Percentiles rank a stretch among this genome's conserved stretches.
Evolutionary conservation across 1,140 invertebrate species (phyloP).

Genomic region (Tribolium madens): DNA sequence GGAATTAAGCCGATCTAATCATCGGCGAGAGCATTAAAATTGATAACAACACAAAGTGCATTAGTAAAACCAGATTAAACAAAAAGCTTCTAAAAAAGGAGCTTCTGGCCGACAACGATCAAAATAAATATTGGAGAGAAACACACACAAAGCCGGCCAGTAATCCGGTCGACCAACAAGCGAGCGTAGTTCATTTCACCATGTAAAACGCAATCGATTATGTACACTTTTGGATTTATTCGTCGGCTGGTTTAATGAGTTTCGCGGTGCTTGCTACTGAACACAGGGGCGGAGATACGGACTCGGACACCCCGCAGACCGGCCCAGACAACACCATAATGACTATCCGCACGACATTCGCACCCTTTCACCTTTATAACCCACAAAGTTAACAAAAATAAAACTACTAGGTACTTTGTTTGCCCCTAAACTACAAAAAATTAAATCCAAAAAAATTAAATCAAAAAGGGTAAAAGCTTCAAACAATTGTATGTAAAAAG

Average conservation of each 20-base stretch:
- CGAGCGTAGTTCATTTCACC: constrained; percentile 48
- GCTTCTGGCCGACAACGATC: constrained; percentile 28
- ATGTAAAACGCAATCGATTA: constrained; percentile 50
- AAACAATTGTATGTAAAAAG: too few species aligned
- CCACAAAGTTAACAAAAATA: too few species aligned
- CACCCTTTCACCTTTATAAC: too few species aligned
- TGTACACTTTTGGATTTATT: constrained; percentile 49
- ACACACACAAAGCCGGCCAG: constrained; percentile 53
- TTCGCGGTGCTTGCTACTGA: constrained; percentile 4
- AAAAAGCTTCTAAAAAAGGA: constrained; percentile 48
- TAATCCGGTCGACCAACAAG: constrained; percentile 53
- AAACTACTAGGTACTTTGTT: too few species aligned
- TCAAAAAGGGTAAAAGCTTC: too few species aligned
- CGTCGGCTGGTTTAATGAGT: constrained; percentile 41
- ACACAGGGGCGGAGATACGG: constrained; percentile 5
- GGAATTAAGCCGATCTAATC: constrained; percentile 38
- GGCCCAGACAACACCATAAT: not conserved
- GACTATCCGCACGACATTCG: not conserved
- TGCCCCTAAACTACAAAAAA: too few species aligned
- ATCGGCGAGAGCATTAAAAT: constrained; percentile 38
- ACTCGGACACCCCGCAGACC: not conserved
- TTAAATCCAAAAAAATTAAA: too few species aligned
- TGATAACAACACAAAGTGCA: constrained; percentile 45
- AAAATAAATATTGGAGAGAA: constrained; percentile 46
- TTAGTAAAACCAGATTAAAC: constrained; percentile 48